Percentiles rank a stretch among this genome's conserved stretches.
Evolutionary conservation across 1,140 invertebrate genomes (phyloP).

Genomic region (Macrotrachela quadricornifera): DNA sequence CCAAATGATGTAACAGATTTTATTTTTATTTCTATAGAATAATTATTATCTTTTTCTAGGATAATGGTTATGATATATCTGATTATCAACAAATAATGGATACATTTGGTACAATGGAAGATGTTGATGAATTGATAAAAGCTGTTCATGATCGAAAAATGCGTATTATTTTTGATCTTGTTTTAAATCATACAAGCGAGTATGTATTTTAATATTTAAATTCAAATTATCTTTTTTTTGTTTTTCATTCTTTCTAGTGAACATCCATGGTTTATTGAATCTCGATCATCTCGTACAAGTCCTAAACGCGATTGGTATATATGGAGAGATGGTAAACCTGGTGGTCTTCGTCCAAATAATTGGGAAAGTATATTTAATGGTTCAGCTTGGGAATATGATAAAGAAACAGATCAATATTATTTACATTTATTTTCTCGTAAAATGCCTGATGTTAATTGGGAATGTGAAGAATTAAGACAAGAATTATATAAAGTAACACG

Average conservation of each 20-base stretch:
- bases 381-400: constrained; percentile 48
- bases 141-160: constrained; percentile 33
- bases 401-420: constrained; percentile 46
- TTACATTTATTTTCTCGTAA: constrained; percentile 45
- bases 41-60: constrained; percentile 38
- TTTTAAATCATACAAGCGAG: constrained; percentile 50
- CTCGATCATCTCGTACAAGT: constrained; percentile 38
- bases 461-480: constrained; percentile 38
- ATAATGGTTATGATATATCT: constrained; percentile 45
- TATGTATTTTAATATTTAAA: too few relatives aligned
- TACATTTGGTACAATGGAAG: constrained; percentile 46
- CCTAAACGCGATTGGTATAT: constrained; percentile 45
- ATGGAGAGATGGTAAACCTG: constrained; percentile 42
- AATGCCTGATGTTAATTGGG: constrained; percentile 54
- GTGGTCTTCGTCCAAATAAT: constrained; percentile 44
- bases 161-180: constrained; percentile 56
- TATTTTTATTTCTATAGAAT: too few relatives aligned
- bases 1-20: too few relatives aligned
- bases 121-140: constrained; percentile 41
- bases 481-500: constrained; percentile 29
- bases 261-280: constrained; percentile 52
- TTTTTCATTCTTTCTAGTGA: constrained; percentile 39
- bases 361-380: constrained; percentile 42
- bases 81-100: constrained; percentile 49
- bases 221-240: too few relatives aligned